A percentile compares a stretch with the other conserved stretches of the same genome.
phyloP scores from a whole-genome alignment of 2,797 vertebrate genomes.

The Pterois miles region DNA sequence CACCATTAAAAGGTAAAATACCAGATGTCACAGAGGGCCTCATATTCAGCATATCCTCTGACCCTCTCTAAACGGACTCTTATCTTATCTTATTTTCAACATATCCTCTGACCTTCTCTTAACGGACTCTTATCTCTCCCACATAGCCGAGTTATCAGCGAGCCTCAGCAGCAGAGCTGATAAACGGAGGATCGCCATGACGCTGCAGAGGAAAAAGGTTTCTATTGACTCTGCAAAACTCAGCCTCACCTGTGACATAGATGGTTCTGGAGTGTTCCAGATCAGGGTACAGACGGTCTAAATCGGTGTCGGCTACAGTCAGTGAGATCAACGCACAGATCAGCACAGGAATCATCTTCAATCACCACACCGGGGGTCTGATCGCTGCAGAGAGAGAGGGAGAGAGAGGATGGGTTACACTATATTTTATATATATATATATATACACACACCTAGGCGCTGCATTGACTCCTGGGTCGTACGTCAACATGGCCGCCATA shows the following conservation, averaged over 20 bases:
- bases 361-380: conserved; percentile 77
- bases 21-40: no score
- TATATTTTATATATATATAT: no score
- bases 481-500: no score
- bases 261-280: conserved; percentile 88
- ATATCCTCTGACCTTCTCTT: no score
- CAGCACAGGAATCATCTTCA: conserved; percentile 89
- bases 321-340: conserved; percentile 88
- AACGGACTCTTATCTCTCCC: no score
- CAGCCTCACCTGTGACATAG: conserved; percentile 89
- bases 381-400: conserved; percentile 82
- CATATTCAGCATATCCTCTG: no score
- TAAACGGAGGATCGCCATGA: conserved; percentile 37
- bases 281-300: conserved; percentile 82
- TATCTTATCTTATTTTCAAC: no score
- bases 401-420: no score
- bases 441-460: no score
- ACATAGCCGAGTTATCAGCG: conserved; percentile 59
- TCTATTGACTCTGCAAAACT: background rate
- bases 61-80: no score
- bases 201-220: conserved; percentile 23
- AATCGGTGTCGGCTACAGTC: conserved; percentile 83
- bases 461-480: no score
- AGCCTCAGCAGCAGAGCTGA: conserved; percentile 41
- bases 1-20: background rate